phyloP scores from a whole-genome alignment of 1,140 invertebrate genomes.

The Zaprionus ornatus region DNA sequence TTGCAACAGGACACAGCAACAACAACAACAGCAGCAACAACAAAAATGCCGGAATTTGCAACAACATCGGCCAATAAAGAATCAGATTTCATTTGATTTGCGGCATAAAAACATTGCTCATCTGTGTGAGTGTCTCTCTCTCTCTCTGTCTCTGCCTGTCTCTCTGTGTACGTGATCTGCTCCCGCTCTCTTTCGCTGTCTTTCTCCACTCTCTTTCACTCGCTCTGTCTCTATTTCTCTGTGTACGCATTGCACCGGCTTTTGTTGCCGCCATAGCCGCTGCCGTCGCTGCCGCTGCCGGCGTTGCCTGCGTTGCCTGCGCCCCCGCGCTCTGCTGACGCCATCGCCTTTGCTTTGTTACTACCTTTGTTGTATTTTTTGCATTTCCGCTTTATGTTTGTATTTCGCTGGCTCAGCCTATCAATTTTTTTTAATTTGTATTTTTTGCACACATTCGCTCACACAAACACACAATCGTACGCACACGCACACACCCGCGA shows the following conservation, averaged over 20 bases:
- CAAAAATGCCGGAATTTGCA: slow-evolving; percentile 70
- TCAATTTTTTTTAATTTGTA: slow-evolving; percentile 52
- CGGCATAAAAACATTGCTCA: slow-evolving; percentile 31
- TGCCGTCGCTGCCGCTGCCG: slow-evolving; percentile 10
- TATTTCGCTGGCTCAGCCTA: slow-evolving; percentile 59
- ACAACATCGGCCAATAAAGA: slow-evolving; percentile 64
- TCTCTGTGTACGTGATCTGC: not conserved
- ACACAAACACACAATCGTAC: slow-evolving; percentile 43
- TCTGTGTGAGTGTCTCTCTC: not conserved
- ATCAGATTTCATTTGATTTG: slow-evolving; percentile 69
- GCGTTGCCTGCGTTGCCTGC: slow-evolving; percentile 8
- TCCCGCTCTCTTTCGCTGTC: slow-evolving; percentile 7
- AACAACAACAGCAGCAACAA: not conserved
- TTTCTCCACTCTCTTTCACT: slow-evolving; percentile 28
- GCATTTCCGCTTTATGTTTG: slow-evolving; percentile 75
- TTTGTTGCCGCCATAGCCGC: slow-evolving; percentile 52
- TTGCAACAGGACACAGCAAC: slow-evolving; percentile 60
- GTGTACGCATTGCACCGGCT: slow-evolving; percentile 71
- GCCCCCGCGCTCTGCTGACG: slow-evolving; percentile 36
- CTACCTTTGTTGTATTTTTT: slow-evolving; percentile 76
- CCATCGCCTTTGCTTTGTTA: slow-evolving; percentile 41
- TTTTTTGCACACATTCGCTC: slow-evolving; percentile 38
- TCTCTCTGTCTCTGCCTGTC: not conserved
- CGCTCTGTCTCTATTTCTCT: not conserved
- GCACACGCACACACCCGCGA: slow-evolving; percentile 29